Percentiles rank a stretch among this genome's conserved stretches.
These are phyloP conservation scores for Phainopepla nitens DNA, from an alignment of 2,113 vertebrate genomes.

Conservation along the genomic window DNA sequence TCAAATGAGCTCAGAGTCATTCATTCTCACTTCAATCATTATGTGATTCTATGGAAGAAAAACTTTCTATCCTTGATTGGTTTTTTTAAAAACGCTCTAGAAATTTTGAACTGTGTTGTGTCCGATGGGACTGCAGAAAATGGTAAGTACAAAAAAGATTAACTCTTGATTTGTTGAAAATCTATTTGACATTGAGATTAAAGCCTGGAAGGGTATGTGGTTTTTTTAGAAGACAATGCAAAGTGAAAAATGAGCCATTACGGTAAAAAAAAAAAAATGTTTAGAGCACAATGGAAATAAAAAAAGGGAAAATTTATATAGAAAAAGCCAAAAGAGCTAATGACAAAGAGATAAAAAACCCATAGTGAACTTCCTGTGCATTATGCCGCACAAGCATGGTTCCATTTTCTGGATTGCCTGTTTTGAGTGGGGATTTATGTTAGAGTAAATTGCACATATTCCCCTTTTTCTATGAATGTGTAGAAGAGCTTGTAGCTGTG, in stretches of 20 bases:
- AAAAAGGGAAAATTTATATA: background rate
- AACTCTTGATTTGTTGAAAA: background rate
- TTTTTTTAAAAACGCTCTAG: background rate
- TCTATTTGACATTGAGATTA: background rate
- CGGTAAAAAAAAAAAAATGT: background rate
- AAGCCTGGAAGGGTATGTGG: background rate
- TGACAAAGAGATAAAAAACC: background rate
- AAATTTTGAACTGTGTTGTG: background rate
- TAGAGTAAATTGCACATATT: background rate
- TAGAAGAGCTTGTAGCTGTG: background rate
- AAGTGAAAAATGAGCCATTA: background rate
- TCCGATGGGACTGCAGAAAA: background rate
- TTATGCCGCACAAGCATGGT: background rate
- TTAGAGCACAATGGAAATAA: background rate
- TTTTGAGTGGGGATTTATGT: background rate
- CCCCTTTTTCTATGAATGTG: background rate
- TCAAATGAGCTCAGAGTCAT: background rate
- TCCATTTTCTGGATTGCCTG: background rate
- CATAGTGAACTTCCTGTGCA: rapidly evolving
- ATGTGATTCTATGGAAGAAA: background rate
- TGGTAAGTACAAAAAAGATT: background rate
- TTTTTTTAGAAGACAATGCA: background rate
- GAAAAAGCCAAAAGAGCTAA: background rate
- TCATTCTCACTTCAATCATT: background rate
- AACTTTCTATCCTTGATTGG: background rate